Evolutionary conservation across 1,140 invertebrate genomes (phyloP), one percentile per base, ranked within the genome.

Genomic region (Eueides isabella): DNA sequence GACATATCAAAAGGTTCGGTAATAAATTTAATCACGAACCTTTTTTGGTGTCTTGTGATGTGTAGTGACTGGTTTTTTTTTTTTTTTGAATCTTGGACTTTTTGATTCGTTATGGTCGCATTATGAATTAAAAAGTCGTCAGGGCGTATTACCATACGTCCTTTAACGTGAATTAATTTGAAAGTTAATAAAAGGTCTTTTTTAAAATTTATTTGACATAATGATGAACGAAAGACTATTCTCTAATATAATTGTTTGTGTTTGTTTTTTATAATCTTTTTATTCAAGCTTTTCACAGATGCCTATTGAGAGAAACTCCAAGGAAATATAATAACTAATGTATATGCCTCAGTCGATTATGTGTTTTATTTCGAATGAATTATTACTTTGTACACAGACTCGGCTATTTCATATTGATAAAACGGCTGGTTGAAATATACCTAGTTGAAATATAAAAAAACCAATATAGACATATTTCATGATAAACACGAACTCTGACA

Each of bases 221-320:
- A 26, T 26, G 6, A 55, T 55, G 26, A 23, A 55, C 3, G 12
- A 44, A 55, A 14, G 19, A 55, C 48, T 12, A 38, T 5, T 31
- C 31, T 16, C 5, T 48, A 19, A 19, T 9, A 19, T 2, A 48
- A 55, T 55, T 23, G 4, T 26, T 38, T 38, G 26, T 26, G 1
- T 1, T 55, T 55, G 23, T 55, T 26, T 55, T 19, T 19, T 26
- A 55, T 55, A 55, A 19, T 55, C 3, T 26, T 55, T 55, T 55
- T 26, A 55, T 55, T 12, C 12, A 55, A 55, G 48, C 48, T 55
- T 55, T 55, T 55, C 3, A 55, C 48, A 55, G 48, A 55, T 55
- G 48, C 23, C 23, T 26, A 12, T 55, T 55, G 12, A 2, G n/a
- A 5, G 48, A 55, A 23, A 23, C 9, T 23, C 48, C 19, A 26